Evolutionary conservation across 2,113 vertebrate genomes (phyloP), one percentile per base, ranked within the genome.

Genomic region (Charadrius vociferus): DNA sequence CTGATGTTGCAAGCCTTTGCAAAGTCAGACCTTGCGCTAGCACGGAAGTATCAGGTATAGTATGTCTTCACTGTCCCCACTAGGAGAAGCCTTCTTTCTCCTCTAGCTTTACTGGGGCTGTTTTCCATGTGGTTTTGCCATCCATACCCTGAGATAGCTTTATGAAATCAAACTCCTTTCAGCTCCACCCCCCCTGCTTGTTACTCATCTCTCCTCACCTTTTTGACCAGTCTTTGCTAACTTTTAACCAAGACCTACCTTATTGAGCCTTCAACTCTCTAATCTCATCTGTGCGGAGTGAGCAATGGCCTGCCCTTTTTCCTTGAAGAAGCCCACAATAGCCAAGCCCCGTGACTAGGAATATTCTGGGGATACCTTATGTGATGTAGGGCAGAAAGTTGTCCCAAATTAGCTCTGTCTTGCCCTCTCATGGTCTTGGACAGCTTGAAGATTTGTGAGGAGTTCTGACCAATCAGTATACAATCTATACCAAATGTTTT

Each of bases 31-130:
- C 77, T 99, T 43, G 19, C 49, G 4, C 79, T 98, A 83, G 99
- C 99, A 75, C 98, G 95, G 77, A 93, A 71, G 20, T 97, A 99
- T 72, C 99, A 99, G 99, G 99, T 99, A 98, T 39, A 71, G 52
- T 53, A 62, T 52, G 59, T 67, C 74, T 41, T 66, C 36, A 37
- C 11, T 11, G 8, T 66, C 67, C 29, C 52, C 12, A 2, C 21
- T 37, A 23, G 32, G 47, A 81, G 49, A 34, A 68, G 12, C 29
- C 29, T 66, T 23, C 56, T 53, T 85, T 65, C 36, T 73, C 36
- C 50, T 71, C 1, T 26, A 29, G 68, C 22, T 81, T 49, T 65
- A 26, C 29, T 65, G 62, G 22, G n/a, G 29, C 37, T 85, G 20
- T 26, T 71, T 45, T 49, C 77, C 15, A 2, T 15, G 21, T n/a